Base-by-base conservation (phyloP, 2,797 vertebrate species). In the Xenentodon cancila region DNA sequence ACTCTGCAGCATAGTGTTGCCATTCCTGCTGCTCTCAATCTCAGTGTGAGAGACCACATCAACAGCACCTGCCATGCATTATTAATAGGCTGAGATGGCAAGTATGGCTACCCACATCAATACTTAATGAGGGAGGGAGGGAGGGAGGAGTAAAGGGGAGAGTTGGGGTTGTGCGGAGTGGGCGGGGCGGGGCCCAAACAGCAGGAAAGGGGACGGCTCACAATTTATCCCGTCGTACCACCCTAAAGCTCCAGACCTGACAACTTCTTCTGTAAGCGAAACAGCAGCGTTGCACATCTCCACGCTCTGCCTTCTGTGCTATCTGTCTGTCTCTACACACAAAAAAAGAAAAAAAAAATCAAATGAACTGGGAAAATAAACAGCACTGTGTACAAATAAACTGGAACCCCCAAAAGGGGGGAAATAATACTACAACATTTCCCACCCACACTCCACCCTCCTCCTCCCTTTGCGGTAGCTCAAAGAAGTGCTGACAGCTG, bases 61-160 rank as follows among this genome's bases (percentile, higher is more conserved):
- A 96, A 96, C 95, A 95, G 95, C 95, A 95, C 94, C 95, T 95
- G 91, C 93, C 93, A 97, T 97, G 95, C 96, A 97, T 97, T 96
- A 97, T 97, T 97, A 96, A 97, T 94, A 95, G 93, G 94, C 95
- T 95, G 95, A 96, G 96, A 97, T 95, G 95, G 96, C 96, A 97
- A 97, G 96, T 97, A 97, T 97, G 96, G 96, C 96, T 97, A 96
- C 95, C 95, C 95, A 89, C 94, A 97, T 97, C 94, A 97, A 97
- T 97, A 97, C 96, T 97, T 96, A 96, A 97, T 97, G 95, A 97
- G 94, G 71, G 75, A 68, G 81, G 76, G 76, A 78, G 73, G 87
- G 85, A 70, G 73, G 46, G 76, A 70, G 78, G 83, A 85, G 80
- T 81, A 74, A 73, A 69, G 76, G 68, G 50, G 80, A 56, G 67